Percentiles rank a stretch among this genome's conserved stretches.
phyloP scores from a whole-genome alignment of 2,888 invertebrate species.

The Ornithoptera priamus region DNA sequence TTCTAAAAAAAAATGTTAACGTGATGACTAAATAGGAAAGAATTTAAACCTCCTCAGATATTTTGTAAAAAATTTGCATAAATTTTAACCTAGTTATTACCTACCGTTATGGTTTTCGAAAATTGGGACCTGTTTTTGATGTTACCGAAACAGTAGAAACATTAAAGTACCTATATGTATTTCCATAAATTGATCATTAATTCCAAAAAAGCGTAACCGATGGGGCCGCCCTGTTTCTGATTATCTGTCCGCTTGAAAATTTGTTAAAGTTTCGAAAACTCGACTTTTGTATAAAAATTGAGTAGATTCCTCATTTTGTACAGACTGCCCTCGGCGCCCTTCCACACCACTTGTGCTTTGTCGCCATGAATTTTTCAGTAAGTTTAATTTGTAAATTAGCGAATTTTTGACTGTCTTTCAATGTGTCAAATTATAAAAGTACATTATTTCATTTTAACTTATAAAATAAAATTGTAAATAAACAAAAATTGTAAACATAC shows the following conservation, averaged over 20 bases:
- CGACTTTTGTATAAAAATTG: conserved; percentile 60
- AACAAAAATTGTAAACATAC: too few relatives aligned
- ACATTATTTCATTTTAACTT: too few relatives aligned
- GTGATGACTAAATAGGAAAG: too few relatives aligned
- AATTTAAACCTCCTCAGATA: background rate
- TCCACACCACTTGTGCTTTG: conserved; percentile 30
- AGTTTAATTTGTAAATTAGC: conserved; percentile 17
- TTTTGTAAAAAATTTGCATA: conserved; percentile 10
- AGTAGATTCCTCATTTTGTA: conserved; percentile 43
- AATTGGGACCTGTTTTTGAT: conserved; percentile 14
- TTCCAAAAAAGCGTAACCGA: conserved; percentile 35
- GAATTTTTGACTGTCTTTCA: background rate
- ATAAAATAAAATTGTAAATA: too few relatives aligned
- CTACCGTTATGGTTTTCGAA: conserved; percentile 22
- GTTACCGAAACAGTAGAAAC: conserved; percentile 20
- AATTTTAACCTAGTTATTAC: conserved; percentile 4
- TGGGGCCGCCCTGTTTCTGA: conserved; percentile 39
- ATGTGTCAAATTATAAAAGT: too few relatives aligned
- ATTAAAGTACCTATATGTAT: conserved; percentile 25
- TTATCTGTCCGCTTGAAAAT: conserved; percentile 44
- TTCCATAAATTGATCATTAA: conserved; percentile 37
- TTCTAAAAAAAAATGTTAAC: too few relatives aligned
- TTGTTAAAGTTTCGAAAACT: conserved; percentile 46
- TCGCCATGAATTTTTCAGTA: conserved; percentile 33
- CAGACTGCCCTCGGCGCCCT: conserved; percentile 45